phyloP scores from a whole-genome alignment of 2,888 invertebrate genomes.

The Xylota segnis region DNA sequence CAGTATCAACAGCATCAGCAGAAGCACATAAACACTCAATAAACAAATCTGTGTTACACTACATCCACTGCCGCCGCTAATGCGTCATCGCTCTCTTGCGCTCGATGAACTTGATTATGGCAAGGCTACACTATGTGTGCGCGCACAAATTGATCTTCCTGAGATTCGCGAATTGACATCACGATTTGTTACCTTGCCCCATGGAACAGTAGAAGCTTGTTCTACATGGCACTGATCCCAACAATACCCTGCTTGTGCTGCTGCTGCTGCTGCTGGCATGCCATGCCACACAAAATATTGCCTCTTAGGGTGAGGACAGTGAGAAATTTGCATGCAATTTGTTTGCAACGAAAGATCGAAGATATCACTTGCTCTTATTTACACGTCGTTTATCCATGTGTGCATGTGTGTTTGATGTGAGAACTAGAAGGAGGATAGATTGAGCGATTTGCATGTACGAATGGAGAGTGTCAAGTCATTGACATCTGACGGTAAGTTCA shows the following conservation, averaged over 20 bases:
- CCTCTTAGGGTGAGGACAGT: constrained; percentile 68
- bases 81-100: constrained; percentile 60
- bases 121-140: constrained; percentile 48
- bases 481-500: constrained; percentile 60
- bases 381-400: constrained; percentile 16
- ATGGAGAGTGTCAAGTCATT: constrained; percentile 56
- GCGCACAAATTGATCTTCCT: constrained; percentile 74
- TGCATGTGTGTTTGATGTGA: constrained; percentile 19
- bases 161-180: constrained; percentile 75
- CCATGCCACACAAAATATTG: constrained; percentile 65
- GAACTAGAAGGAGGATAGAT: constrained; percentile 39
- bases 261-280: constrained; percentile 16
- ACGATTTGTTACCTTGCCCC: constrained; percentile 74
- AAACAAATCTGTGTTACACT: constrained; percentile 47
- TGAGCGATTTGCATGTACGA: constrained; percentile 47
- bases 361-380: constrained; percentile 74
- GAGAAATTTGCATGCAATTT: constrained; percentile 76
- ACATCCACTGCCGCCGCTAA: constrained; percentile 19
- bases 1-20: too few species aligned
- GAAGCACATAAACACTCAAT: constrained; percentile 67
- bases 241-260: constrained; percentile 56
- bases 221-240: constrained; percentile 64
- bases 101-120: constrained; percentile 71
- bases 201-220: constrained; percentile 72
- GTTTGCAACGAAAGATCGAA: constrained; percentile 68